Conservation (phyloP, 2,888 invertebrate species). For the Sisyra terminalis region DNA sequence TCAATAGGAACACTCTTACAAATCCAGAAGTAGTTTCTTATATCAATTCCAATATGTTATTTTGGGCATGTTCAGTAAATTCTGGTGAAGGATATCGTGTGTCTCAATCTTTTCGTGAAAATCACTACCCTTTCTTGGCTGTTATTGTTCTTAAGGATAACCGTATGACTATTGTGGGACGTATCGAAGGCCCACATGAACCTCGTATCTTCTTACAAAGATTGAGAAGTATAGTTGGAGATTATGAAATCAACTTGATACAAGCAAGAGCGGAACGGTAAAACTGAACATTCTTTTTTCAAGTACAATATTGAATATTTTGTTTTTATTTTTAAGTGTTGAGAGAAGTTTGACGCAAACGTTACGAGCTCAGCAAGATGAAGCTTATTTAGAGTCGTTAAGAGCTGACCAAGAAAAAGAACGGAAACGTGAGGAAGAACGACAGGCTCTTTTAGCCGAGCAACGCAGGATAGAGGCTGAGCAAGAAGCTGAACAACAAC, state of each 20-base stretch:
- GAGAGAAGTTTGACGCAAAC: slow-evolving; percentile 75
- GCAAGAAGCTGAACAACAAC: slow-evolving; percentile 28
- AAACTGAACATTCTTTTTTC: slow-evolving; percentile 9
- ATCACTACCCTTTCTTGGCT: slow-evolving; percentile 72
- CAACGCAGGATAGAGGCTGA: slow-evolving; percentile 26
- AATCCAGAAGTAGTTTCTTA: slow-evolving; percentile 59
- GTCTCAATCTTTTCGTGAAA: slow-evolving; percentile 70
- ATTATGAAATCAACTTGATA: slow-evolving; percentile 76
- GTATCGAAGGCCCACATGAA: slow-evolving; percentile 74
- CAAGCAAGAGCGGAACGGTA: slow-evolving; percentile 76
- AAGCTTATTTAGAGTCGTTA: slow-evolving; percentile 82
- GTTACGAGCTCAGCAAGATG: slow-evolving; percentile 80
- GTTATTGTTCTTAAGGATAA: slow-evolving; percentile 80
- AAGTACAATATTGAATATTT: too few species aligned
- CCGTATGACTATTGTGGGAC: slow-evolving; percentile 83
- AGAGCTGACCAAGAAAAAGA: slow-evolving; percentile 93
- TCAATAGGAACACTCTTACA: slow-evolving; percentile 47
- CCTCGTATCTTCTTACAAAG: slow-evolving; percentile 53
- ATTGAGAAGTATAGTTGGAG: slow-evolving; percentile 57
- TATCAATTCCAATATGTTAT: slow-evolving; percentile 68
- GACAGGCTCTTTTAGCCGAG: slow-evolving; percentile 25
- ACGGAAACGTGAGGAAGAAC: slow-evolving; percentile 44
- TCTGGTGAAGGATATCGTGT: slow-evolving; percentile 87
- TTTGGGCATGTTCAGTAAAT: slow-evolving; percentile 88
- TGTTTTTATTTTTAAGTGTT: slow-evolving; percentile 35